Percentiles rank a stretch among this genome's conserved stretches.
Evolutionary conservation across 2,113 vertebrate genomes (phyloP).

Genomic region (Halcyon senegalensis): DNA sequence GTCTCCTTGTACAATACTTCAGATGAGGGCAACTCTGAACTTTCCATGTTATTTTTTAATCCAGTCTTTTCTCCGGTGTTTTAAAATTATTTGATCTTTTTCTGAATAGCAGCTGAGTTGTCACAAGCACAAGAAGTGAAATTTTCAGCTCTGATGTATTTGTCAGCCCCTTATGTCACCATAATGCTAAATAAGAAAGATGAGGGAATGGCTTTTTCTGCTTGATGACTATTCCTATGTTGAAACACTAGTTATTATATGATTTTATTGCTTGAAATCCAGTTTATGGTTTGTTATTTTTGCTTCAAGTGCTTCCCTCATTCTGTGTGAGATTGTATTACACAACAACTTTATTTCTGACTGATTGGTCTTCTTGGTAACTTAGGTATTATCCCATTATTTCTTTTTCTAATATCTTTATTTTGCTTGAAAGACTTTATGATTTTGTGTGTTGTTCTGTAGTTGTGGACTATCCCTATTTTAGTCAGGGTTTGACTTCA

Average conservation of each 20-base stretch:
- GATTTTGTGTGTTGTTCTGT: not conserved
- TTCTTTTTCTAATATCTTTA: not conserved
- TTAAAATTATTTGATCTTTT: not conserved
- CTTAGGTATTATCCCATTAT: not conserved
- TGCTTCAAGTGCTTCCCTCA: not conserved
- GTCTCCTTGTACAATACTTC: not conserved
- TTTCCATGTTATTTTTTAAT: not conserved
- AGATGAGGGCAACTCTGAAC: not conserved
- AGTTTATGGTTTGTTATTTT: not conserved
- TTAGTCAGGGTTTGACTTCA: not conserved
- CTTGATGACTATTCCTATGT: not conserved
- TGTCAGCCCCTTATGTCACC: not conserved
- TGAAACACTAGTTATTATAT: not conserved
- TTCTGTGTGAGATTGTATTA: not conserved
- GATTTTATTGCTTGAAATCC: not conserved
- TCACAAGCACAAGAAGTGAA: not conserved
- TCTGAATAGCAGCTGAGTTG: not conserved
- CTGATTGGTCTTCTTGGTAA: not conserved
- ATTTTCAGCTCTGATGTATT: not conserved
- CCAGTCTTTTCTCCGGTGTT: not conserved
- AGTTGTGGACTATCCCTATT: not conserved
- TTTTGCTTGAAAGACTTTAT: not conserved
- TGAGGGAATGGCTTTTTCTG: not conserved
- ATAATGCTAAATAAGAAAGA: not conserved
- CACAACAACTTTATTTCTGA: not conserved